Evolutionary conservation across 2,797 vertebrate genomes (phyloP).

Genomic region (Melanotaenia boesemani): DNA sequence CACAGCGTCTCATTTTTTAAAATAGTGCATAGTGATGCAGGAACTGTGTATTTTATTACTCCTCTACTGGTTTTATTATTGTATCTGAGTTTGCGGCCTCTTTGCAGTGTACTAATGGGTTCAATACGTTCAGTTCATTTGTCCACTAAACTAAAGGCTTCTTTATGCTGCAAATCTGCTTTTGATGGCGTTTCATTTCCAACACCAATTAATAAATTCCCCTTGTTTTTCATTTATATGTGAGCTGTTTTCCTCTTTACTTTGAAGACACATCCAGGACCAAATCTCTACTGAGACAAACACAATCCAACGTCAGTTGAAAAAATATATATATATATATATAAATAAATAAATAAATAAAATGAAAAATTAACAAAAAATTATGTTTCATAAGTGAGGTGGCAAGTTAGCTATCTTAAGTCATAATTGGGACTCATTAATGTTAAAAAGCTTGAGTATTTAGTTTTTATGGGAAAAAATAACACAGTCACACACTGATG

Average conservation of each 20-base stretch:
- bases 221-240: background rate
- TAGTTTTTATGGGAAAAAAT: too few species aligned
- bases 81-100: background rate
- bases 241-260: background rate
- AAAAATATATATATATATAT: background rate
- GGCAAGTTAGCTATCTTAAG: too few species aligned
- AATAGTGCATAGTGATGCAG: background rate
- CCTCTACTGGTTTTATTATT: conserved; percentile 1
- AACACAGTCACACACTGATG: background rate
- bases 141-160: background rate
- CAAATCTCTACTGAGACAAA: background rate
- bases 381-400: too few species aligned
- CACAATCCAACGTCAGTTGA: too few species aligned
- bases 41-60: background rate
- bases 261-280: background rate
- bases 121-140: background rate
- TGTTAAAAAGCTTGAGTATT: too few species aligned
- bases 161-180: background rate
- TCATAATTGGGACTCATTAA: too few species aligned
- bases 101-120: background rate
- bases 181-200: background rate
- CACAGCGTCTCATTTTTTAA: background rate
- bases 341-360: too few species aligned
- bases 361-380: background rate
- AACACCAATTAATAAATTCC: background rate